Conservation (phyloP, 2,888 invertebrate species). For the Crepidodera aurea region DNA sequence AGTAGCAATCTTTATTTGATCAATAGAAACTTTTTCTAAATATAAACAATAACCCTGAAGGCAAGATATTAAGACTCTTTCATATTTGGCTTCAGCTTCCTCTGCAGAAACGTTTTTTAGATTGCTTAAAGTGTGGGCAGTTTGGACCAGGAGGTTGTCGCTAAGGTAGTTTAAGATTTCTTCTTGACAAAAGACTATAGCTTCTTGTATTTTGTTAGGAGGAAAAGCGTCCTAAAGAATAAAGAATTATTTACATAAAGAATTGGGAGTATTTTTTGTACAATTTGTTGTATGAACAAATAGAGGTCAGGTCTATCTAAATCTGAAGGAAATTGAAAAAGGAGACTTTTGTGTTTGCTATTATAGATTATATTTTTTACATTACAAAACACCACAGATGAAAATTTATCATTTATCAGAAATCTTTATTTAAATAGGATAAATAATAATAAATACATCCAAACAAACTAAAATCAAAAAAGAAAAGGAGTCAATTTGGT, state of each 20-base stretch:
- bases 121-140: constrained; percentile 65
- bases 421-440: too few species aligned
- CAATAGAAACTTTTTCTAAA: constrained; percentile 65
- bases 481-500: too few species aligned
- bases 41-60: constrained; percentile 72
- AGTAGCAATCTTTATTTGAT: constrained; percentile 64
- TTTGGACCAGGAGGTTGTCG: constrained; percentile 73
- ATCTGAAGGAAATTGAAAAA: too few species aligned
- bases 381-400: too few species aligned
- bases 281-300: too few species aligned
- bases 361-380: too few species aligned
- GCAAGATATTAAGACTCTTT: constrained; percentile 71
- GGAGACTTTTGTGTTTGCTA: too few species aligned
- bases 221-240: constrained; percentile 82
- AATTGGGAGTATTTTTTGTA: too few species aligned
- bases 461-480: too few species aligned
- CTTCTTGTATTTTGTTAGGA: constrained; percentile 78
- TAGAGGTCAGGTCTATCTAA: too few species aligned
- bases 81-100: constrained; percentile 75
- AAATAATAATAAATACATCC: too few species aligned
- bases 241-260: background rate
- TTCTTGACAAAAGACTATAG: constrained; percentile 80
- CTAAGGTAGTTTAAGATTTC: constrained; percentile 80
- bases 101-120: constrained; percentile 67
- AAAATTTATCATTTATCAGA: too few species aligned